These are phyloP conservation scores for Strigops habroptila DNA, from an alignment of 2,113 vertebrate genomes.

Conservation along the genomic window DNA sequence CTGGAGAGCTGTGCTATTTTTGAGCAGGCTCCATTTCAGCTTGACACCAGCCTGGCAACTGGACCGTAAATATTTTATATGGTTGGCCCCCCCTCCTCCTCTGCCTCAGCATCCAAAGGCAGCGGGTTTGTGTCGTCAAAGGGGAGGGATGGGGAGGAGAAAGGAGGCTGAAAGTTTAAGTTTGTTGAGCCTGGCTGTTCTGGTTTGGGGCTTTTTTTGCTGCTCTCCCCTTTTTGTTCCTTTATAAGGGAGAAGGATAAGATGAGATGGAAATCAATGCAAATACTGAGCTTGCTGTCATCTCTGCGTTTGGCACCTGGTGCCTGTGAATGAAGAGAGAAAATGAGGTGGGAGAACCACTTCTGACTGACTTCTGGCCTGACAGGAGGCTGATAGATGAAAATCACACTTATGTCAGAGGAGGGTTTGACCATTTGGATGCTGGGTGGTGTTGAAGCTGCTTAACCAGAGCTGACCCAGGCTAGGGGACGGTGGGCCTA, in stretches of 20 bases:
- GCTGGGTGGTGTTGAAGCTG: rapidly evolving
- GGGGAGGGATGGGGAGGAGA: not conserved
- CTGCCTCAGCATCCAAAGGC: slow-evolving; percentile 16
- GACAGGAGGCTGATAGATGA: not conserved
- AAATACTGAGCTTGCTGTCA: not conserved
- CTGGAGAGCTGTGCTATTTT: slow-evolving; percentile 85
- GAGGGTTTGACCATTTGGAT: not conserved
- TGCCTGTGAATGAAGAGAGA: slow-evolving; percentile 1
- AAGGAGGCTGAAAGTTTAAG: not conserved
- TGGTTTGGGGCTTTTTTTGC: not conserved
- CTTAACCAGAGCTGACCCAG: not conserved
- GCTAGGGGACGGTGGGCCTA: not conserved
- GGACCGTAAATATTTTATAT: slow-evolving; percentile 84
- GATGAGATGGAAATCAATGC: slow-evolving; percentile 10
- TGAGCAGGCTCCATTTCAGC: slow-evolving; percentile 84
- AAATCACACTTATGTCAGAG: not conserved
- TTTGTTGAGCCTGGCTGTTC: not conserved
- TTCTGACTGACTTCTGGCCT: slow-evolving; percentile 21
- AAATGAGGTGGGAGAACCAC: slow-evolving; percentile 21
- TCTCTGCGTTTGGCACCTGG: not conserved
- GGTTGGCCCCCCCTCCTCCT: slow-evolving; percentile 39
- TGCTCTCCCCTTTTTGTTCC: rapidly evolving
- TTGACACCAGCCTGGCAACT: slow-evolving; percentile 84
- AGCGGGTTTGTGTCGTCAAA: not conserved
- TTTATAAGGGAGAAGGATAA: not conserved